phyloP scores from a whole-genome alignment of 2,797 vertebrate genomes.

The Dipus sagitta region DNA sequence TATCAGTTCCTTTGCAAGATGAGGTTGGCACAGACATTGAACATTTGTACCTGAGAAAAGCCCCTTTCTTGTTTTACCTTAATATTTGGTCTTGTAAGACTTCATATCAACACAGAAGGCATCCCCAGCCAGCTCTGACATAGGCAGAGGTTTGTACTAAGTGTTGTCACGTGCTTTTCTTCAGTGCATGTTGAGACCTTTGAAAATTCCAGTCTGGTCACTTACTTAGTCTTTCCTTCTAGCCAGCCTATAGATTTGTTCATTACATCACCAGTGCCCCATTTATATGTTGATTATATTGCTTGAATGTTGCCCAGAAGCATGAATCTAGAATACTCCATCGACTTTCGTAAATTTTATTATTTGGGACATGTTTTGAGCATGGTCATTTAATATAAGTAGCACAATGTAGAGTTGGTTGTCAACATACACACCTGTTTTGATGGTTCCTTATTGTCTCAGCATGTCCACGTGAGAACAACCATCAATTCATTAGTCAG shows the following conservation, averaged over 20 bases:
- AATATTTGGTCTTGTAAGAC: not conserved
- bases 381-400: not conserved
- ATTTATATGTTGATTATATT: not conserved
- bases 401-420: not conserved
- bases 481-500: not conserved
- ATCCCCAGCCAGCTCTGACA: not conserved
- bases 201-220: no score
- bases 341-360: not conserved
- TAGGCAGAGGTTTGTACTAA: not conserved
- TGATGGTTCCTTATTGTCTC: not conserved
- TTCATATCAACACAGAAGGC: not conserved
- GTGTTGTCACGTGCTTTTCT: not conserved
- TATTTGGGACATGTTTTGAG: not conserved
- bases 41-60: not conserved
- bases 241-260: rapidly evolving
- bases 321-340: not conserved
- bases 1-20: rapidly evolving
- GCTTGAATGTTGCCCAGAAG: not conserved
- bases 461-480: not conserved
- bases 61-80: not conserved
- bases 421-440: not conserved
- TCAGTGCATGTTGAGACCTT: not conserved
- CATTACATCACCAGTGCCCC: not conserved
- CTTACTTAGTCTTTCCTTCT: not conserved
- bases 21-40: not conserved